Evolutionary conservation across 64 coral and sea anemone species (phyloP), one percentile per base, ranked within the genome.

Genomic region (Pachyseris speciosa): DNA sequence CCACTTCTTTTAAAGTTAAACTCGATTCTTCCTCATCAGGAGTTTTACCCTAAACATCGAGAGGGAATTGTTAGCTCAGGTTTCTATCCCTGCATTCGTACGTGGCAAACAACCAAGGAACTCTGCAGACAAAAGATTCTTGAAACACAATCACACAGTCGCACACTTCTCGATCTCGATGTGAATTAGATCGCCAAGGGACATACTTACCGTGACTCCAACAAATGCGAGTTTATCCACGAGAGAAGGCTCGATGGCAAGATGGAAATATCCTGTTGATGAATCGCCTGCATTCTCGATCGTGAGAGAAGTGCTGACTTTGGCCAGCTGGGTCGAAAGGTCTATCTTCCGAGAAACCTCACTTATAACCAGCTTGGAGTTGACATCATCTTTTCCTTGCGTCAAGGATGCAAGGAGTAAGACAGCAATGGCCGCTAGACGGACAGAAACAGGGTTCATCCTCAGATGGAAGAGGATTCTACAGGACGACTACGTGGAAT

Each of bases 281-380:
- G 90, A 84, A 86, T 97, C 91, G 36, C 95, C 95, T 80, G 37
- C 86, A 94, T 97, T 97, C 39, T 94, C 86, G 33, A 97, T 74
- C 2, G 95, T 93, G 13, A 97, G 29, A 34, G 86, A 83, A 26
- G 95, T 97, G 47, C 86, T 88, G 79, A 89, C 64, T 90, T 97
- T 97, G 30, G 91, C 76, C 27, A 97, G 86, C 66, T 97, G 95
- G 2, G 91, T 90, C 17, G 91, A 71, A 86, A 97, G 95, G 52
- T 97, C 95, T 93, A 97, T 97, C 91, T 97, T 97, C 37, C 95
- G 79, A 94, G 95, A 93, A 93, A 90, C 91, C 72, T 86, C 88
- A 41, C 27, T 85, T 64, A 90, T 90, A 50, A 85, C 47, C 43
- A 97, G 66, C 74, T 90, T 90, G 24, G 69, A 52, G 60, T 97